Conservation (phyloP, 2,797 vertebrate genomes). For the Coreius guichenoti region DNA sequence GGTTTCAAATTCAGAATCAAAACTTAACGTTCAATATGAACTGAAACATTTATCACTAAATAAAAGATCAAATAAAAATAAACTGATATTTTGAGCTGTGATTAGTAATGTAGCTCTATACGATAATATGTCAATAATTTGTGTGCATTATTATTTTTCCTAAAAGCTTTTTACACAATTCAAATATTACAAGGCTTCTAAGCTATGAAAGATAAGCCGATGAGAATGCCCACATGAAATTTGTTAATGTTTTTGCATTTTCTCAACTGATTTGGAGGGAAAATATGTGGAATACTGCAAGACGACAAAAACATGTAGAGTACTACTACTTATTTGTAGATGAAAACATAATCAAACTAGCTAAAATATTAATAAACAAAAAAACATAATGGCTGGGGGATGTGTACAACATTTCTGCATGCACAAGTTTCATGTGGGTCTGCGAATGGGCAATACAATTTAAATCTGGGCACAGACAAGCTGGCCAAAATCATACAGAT, state of each 20-base stretch:
- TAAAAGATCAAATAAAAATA: not conserved
- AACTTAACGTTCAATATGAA: not conserved
- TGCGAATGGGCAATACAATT: not conserved
- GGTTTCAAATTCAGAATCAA: slow-evolving; percentile 1
- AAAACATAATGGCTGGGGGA: not conserved
- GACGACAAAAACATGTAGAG: not conserved
- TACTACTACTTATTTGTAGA: not conserved
- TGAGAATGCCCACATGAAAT: not conserved
- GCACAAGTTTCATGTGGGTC: not conserved
- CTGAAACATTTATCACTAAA: not conserved
- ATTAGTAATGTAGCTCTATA: not conserved
- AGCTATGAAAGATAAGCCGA: not conserved
- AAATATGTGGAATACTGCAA: not conserved
- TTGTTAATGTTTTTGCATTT: not conserved
- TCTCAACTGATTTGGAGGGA: not conserved
- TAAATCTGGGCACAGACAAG: not conserved
- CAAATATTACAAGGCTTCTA: not conserved
- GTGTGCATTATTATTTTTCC: not conserved
- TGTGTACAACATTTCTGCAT: not conserved
- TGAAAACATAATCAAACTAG: not conserved
- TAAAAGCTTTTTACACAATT: not conserved
- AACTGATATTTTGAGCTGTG: not conserved
- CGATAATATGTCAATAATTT: not conserved
- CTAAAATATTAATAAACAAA: not conserved
- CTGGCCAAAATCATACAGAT: slow-evolving; percentile 8